phyloP scores from a whole-genome alignment of 2,113 vertebrate species.

The Psophia crepitans region DNA sequence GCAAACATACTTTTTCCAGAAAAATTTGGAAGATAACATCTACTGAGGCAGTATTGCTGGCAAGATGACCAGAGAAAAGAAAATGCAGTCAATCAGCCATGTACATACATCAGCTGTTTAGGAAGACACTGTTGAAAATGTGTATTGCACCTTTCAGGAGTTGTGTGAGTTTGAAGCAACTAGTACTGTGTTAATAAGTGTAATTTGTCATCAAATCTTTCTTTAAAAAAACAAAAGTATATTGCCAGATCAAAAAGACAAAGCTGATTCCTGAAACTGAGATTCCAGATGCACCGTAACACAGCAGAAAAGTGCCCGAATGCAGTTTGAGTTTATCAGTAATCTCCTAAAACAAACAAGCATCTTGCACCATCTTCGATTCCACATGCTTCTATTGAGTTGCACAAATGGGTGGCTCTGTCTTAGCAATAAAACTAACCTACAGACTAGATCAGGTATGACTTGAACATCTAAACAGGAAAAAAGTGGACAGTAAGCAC shows the following conservation, averaged over 20 bases:
- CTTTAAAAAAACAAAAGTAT: not conserved
- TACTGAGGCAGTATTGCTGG: not conserved
- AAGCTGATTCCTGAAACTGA: not conserved
- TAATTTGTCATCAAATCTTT: not conserved
- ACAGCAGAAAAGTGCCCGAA: not conserved
- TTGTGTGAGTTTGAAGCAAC: not conserved
- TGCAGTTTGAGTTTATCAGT: not conserved
- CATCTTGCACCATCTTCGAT: not conserved
- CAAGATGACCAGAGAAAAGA: not conserved
- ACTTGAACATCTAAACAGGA: not conserved
- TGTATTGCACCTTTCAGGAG: not conserved
- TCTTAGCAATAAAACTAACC: not conserved
- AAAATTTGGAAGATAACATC: not conserved
- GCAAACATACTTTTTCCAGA: not conserved
- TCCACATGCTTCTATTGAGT: not conserved
- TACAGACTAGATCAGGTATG: not conserved
- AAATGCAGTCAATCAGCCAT: not conserved
- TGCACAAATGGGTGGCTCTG: not conserved
- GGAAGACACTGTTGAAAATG: not conserved
- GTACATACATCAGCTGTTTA: not conserved
- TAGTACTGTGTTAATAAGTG: not conserved
- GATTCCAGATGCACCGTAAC: not conserved
- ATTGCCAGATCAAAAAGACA: not conserved
- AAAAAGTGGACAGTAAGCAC: not conserved
- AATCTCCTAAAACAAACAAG: not conserved